A percentile compares a stretch with the other conserved stretches of the same genome.
Conservation (phyloP, 2,113 vertebrate genomes). For the Pedionomus torquatus region DNA sequence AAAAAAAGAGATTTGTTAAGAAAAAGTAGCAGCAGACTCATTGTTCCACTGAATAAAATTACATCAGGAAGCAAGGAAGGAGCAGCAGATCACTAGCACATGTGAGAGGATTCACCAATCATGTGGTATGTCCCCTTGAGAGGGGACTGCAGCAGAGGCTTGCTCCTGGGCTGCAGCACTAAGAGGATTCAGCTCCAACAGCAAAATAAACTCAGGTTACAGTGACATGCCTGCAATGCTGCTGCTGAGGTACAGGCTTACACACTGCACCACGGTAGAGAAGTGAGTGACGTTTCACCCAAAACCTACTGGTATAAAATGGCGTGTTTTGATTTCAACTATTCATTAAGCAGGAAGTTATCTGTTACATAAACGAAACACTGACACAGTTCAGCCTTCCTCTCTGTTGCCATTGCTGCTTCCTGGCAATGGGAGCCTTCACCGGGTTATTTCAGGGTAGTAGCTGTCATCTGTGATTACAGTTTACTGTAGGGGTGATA, state of each 20-base stretch:
- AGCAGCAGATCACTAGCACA: background rate
- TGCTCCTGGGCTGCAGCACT: background rate
- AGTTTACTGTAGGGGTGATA: background rate
- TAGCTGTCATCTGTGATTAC: background rate
- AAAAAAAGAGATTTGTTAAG: too few relatives aligned
- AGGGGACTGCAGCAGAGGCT: background rate
- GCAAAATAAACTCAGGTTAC: background rate
- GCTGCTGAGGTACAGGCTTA: background rate
- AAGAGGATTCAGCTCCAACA: background rate
- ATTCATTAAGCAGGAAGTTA: background rate
- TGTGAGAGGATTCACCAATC: background rate
- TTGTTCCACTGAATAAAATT: background rate
- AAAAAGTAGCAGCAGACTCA: background rate
- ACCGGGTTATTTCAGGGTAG: background rate
- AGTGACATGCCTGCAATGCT: background rate
- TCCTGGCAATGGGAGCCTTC: background rate
- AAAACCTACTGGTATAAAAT: background rate
- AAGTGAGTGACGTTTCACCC: background rate
- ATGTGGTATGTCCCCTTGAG: background rate
- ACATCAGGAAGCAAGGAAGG: background rate
- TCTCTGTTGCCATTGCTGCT: background rate
- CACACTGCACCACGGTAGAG: rapidly evolving
- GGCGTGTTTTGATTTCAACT: background rate
- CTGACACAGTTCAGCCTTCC: background rate
- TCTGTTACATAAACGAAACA: background rate